Conservation (phyloP, 1,140 invertebrate genomes). For the Bombus balteatus region DNA sequence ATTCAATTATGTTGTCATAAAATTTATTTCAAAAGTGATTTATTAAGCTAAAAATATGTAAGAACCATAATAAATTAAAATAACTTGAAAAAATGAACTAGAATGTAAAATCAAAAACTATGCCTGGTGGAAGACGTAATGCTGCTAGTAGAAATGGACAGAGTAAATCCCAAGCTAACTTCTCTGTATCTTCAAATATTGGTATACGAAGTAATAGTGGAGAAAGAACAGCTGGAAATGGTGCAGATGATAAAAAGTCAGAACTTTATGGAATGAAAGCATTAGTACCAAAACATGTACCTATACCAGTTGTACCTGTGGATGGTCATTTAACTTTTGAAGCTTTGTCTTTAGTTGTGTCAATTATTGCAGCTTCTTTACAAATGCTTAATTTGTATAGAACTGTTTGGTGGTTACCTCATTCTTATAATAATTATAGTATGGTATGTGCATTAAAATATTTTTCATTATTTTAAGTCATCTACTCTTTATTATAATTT, state of each 20-base stretch:
- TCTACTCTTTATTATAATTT: conserved; percentile 5
- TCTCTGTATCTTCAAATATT: conserved; percentile 41
- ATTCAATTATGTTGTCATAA: background rate
- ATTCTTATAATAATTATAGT: conserved; percentile 93
- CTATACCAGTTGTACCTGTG: conserved; percentile 92
- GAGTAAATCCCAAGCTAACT: conserved; percentile 63
- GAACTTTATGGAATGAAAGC: conserved; percentile 62
- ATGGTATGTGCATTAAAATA: conserved; percentile 86
- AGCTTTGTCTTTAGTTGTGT: conserved; percentile 90
- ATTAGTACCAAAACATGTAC: conserved; percentile 89
- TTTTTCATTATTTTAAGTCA: conserved; percentile 60
- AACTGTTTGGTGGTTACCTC: conserved; percentile 98
- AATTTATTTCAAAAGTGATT: background rate
- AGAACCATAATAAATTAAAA: background rate
- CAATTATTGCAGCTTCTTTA: conserved; percentile 88
- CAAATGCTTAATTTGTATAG: conserved; percentile 98
- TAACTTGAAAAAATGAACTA: background rate
- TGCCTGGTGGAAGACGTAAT: conserved; percentile 78
- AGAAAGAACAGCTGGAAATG: conserved; percentile 46
- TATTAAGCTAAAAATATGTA: background rate
- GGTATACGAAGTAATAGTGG: conserved; percentile 57
- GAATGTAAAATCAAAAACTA: conserved; percentile 50
- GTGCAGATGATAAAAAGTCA: conserved; percentile 73
- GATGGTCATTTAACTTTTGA: conserved; percentile 94
- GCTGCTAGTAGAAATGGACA: conserved; percentile 71